Conservation (phyloP, 2,113 vertebrate species). For the Archilochus colubris region DNA sequence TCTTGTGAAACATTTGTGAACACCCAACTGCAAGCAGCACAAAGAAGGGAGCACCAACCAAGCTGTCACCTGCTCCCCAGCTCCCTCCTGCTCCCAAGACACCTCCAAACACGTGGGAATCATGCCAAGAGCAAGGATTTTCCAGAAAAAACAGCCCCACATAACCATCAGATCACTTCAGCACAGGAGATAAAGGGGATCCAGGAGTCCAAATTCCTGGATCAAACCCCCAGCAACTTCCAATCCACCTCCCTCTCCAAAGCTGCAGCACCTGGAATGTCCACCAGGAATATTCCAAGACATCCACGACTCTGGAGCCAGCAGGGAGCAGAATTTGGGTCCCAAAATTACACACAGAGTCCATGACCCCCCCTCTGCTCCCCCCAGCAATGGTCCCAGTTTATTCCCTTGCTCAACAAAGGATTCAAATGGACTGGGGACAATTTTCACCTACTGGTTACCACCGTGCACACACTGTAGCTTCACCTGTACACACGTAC, state of each 20-base stretch:
- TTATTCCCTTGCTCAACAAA: neutral
- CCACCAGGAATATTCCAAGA: neutral
- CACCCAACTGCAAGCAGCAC: neutral
- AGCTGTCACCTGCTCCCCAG: neutral
- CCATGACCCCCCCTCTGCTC: neutral
- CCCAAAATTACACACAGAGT: neutral
- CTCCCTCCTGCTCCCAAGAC: neutral
- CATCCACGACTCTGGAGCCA: neutral
- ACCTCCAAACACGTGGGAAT: neutral
- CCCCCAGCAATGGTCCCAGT: neutral
- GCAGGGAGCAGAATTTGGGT: neutral
- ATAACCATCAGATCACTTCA: neutral
- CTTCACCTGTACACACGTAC: neutral
- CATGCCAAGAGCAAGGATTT: neutral
- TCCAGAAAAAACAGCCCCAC: neutral
- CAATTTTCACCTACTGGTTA: neutral
- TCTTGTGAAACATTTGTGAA: neutral
- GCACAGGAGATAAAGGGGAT: too few relatives aligned
- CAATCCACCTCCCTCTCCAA: too few relatives aligned
- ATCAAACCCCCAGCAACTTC: too few relatives aligned
- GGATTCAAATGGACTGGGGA: neutral
- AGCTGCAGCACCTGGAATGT: too few relatives aligned
- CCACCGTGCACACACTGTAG: neutral
- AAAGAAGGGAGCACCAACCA: neutral
- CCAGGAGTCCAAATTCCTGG: too few relatives aligned